Evolutionary conservation across 2,888 invertebrate genomes (phyloP).

Genomic region (Urechis unicinctus): DNA sequence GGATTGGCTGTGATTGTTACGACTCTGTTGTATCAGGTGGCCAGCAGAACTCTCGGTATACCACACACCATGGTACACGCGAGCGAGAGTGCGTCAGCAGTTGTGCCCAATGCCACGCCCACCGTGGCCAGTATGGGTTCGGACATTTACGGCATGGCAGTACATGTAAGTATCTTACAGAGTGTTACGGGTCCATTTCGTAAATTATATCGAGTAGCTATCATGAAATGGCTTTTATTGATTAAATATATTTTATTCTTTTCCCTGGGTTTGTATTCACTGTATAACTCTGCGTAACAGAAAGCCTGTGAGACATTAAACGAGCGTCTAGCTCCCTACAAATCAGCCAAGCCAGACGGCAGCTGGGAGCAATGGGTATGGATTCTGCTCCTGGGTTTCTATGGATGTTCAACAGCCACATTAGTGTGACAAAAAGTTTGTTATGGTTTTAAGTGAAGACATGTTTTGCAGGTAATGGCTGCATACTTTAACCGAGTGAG

Average conservation of each 20-base stretch:
- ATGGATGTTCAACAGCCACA: too few species aligned
- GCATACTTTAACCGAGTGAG: slow-evolving; percentile 28
- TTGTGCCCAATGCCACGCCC: slow-evolving; percentile 38
- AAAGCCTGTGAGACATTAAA: slow-evolving; percentile 71
- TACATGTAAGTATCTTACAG: slow-evolving; percentile 20
- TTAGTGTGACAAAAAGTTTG: too few species aligned
- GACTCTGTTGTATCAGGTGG: too few species aligned
- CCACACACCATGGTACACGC: slow-evolving; percentile 34
- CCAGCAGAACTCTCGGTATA: slow-evolving; percentile 34
- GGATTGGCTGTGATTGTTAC: too few species aligned
- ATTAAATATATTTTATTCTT: too few species aligned
- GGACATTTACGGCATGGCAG: slow-evolving; percentile 42
- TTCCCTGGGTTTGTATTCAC: background rate
- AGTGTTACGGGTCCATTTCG: too few species aligned
- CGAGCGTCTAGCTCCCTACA: slow-evolving; percentile 69
- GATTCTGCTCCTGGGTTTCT: too few species aligned
- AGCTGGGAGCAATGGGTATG: slow-evolving; percentile 75
- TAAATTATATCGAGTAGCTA: too few species aligned
- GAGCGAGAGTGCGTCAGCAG: slow-evolving; percentile 36
- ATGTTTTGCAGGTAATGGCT: slow-evolving; percentile 17
- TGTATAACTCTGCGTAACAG: slow-evolving; percentile 19
- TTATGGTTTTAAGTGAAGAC: too few species aligned
- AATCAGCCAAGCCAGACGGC: slow-evolving; percentile 67
- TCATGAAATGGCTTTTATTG: too few species aligned
- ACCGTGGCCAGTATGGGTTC: slow-evolving; percentile 40